Percentiles rank a stretch among this genome's conserved stretches.
Conservation (phyloP, 2,797 vertebrate species). For the Moxostoma hubbsi region DNA sequence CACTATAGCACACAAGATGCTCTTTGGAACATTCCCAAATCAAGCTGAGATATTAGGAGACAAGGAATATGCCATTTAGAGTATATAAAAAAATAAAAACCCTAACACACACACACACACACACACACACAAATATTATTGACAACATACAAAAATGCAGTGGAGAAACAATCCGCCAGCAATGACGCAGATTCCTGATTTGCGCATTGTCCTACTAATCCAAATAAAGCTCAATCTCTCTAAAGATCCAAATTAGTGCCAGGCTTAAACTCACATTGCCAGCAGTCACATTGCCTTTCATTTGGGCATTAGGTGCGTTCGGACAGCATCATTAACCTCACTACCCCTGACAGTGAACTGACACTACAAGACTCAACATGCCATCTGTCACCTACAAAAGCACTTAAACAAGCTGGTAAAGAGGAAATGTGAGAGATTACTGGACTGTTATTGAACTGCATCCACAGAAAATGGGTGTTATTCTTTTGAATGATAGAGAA, state of each 20-base stretch:
- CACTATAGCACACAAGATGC: no score
- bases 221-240: constrained; percentile 22
- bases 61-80: no score
- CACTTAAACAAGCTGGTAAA: neutral
- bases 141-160: no score
- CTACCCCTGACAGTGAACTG: constrained; percentile 24
- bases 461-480: no score
- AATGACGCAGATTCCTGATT: neutral
- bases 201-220: neutral
- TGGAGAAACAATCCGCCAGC: neutral
- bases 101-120: no score
- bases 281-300: constrained; percentile 20
- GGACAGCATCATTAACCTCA: constrained; percentile 27
- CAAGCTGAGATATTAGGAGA: no score
- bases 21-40: no score
- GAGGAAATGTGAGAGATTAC: neutral
- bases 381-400: constrained; percentile 28
- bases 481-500: no score
- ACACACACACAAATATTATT: no score
- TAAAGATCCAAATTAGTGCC: neutral
- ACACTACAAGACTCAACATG: constrained; percentile 20
- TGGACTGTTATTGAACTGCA: neutral
- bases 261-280: neutral
- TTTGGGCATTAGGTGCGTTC: constrained; percentile 2
- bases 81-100: no score